Conservation (phyloP, 1,140 invertebrate species). For the Danaus melanippus region DNA sequence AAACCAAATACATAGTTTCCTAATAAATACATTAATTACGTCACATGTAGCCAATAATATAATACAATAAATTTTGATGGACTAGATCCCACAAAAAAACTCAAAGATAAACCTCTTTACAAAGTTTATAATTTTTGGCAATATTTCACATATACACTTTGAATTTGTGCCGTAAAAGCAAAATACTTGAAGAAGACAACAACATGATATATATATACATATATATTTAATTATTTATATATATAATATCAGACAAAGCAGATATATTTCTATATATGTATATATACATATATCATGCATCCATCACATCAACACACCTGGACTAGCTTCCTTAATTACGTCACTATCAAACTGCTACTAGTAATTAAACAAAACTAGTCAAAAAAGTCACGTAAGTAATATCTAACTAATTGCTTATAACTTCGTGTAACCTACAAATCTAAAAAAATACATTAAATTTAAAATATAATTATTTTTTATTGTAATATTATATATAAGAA, state of each 20-base stretch:
- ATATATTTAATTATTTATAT: slow-evolving; percentile 5
- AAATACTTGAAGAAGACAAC: slow-evolving; percentile 20
- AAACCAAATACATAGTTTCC: slow-evolving; percentile 33
- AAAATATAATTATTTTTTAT: slow-evolving; percentile 35
- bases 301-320: slow-evolving; percentile 66
- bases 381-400: slow-evolving; percentile 44
- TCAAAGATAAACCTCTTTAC: slow-evolving; percentile 37
- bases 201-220: too few relatives aligned
- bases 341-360: slow-evolving; percentile 58
- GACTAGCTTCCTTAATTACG: slow-evolving; percentile 70
- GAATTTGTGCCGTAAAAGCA: slow-evolving; percentile 35
- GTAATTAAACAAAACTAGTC: slow-evolving; percentile 69
- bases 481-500: slow-evolving; percentile 32
- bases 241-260: slow-evolving; percentile 38
- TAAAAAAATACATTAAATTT: slow-evolving; percentile 42
- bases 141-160: slow-evolving; percentile 35
- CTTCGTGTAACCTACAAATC: slow-evolving; percentile 34
- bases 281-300: slow-evolving; percentile 50
- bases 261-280: slow-evolving; percentile 50
- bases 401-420: slow-evolving; percentile 48
- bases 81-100: slow-evolving; percentile 64
- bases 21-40: slow-evolving; percentile 39
- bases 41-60: slow-evolving; percentile 50
- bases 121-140: slow-evolving; percentile 58
- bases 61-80: slow-evolving; percentile 63